Conservation (phyloP, 2,113 vertebrate genomes). For the Globicephala melas region DNA sequence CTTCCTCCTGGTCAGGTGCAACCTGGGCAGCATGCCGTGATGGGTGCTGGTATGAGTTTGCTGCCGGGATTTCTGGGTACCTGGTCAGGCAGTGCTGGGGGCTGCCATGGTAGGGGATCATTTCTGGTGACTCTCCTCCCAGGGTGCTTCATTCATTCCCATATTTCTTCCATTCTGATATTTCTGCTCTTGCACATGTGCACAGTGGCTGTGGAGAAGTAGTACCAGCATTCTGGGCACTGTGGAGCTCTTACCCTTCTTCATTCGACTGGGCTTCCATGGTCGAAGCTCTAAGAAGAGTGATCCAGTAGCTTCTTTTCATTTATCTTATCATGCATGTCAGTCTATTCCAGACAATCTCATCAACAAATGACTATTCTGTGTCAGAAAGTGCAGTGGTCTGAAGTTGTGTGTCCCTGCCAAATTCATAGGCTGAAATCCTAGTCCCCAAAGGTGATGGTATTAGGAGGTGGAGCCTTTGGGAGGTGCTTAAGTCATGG, state of each 20-base stretch:
- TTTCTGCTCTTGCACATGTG: neutral
- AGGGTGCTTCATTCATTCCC: neutral
- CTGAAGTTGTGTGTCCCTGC: neutral
- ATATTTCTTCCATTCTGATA: neutral
- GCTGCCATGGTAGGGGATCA: neutral
- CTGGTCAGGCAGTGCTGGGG: no score
- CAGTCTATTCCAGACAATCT: neutral
- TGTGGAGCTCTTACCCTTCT: neutral
- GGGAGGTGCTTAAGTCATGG: neutral
- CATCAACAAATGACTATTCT: neutral
- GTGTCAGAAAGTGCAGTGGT: neutral
- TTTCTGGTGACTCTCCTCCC: neutral
- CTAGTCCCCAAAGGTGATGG: neutral
- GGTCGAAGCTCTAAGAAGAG: neutral
- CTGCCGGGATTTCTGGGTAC: neutral
- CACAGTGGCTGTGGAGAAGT: no score
- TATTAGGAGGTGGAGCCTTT: neutral
- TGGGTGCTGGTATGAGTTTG: neutral
- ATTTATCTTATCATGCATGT: neutral
- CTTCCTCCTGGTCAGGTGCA: neutral
- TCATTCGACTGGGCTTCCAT: neutral
- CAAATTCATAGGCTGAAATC: neutral
- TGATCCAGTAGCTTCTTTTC: neutral
- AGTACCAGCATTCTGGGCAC: neutral
- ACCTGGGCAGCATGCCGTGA: rapidly evolving